phyloP scores from a whole-genome alignment of 2,797 vertebrate species.

The Chrosomus eos region DNA sequence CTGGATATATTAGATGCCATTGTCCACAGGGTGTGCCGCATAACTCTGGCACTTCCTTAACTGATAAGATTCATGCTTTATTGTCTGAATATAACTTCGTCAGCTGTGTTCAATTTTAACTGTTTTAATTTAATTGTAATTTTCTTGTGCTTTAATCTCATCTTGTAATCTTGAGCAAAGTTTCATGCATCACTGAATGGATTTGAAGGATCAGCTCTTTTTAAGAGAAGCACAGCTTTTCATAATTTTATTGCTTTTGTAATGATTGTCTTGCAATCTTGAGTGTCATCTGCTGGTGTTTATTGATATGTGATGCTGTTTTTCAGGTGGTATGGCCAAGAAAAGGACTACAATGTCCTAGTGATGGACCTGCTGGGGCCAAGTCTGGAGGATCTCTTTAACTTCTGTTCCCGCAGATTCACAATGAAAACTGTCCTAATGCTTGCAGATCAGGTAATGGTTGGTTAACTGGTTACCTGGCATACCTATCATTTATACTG shows the following conservation, averaged over 20 bases:
- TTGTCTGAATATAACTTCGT: background rate
- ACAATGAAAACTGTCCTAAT: slow-evolving; percentile 99
- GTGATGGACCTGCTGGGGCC: slow-evolving; percentile 99
- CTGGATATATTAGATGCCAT: slow-evolving; percentile 36
- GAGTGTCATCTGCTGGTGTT: background rate
- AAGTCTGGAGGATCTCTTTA: slow-evolving; percentile 98
- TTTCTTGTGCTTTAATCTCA: background rate
- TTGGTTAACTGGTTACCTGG: background rate
- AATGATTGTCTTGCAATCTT: background rate
- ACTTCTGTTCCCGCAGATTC: slow-evolving; percentile 99
- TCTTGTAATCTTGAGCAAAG: background rate
- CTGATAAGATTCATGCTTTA: background rate
- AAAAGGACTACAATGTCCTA: slow-evolving; percentile 99
- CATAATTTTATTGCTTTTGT: background rate
- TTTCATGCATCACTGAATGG: background rate
- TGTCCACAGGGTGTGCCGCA: slow-evolving; percentile 5
- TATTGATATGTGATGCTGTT: slow-evolving; percentile 2
- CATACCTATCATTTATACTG: background rate
- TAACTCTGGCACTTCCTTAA: slow-evolving; percentile 2
- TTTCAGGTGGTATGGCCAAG: slow-evolving; percentile 98
- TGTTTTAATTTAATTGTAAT: background rate
- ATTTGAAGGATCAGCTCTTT: background rate
- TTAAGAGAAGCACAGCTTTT: background rate
- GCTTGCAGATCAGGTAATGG: slow-evolving; percentile 97
- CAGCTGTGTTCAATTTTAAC: background rate